Evolutionary conservation across 2,797 vertebrate genomes (phyloP), one percentile per base, ranked within the genome.

Genomic region (Macropodus opercularis): DNA sequence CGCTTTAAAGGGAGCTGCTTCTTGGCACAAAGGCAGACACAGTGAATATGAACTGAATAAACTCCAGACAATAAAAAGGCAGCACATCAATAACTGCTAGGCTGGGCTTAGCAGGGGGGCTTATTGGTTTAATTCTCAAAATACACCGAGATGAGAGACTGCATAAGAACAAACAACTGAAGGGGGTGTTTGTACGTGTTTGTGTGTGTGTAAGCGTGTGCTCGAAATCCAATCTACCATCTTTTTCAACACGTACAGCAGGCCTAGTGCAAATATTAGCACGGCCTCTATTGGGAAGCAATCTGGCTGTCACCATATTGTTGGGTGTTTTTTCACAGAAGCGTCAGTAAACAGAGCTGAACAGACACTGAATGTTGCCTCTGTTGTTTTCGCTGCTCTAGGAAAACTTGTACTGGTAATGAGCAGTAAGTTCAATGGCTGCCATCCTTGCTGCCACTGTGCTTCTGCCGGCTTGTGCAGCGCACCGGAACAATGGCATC

Each of bases 81-180:
- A 69, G 65, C 78, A 84, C 83, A 79, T 87, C 83, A 84, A 87
- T 87, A 88, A 85, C 73, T 50, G 75, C 81, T 66, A 39, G 78
- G 74, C 75, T 55, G 68, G 60, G 85, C 72, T 82, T 80, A 80
- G 85, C 69, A 52, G 55, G 75, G 78, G 78, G 73, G 77, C 70
- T 87, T 85, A 90, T 88, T 84, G 86, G 87, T 84, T 86, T 85
- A 83, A 86, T 88, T 89, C 80, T 81, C 48, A 80, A 76, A 88
- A 84, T 80, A 87, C 80, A 84, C 68, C 8, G 71, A 85, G 82
- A 85, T 61, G 73, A 76, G 69, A 79, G 68, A 10, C 80, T 67
- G 72, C 70, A 56, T 69, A 8, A 77, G 77, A 81, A 75, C 86
- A 89, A 89, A 88, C 83, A 87, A 81, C 72, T 67, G 56, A 83